Conservation (phyloP, 2,888 invertebrate species). For the Cerastis leucographa region DNA sequence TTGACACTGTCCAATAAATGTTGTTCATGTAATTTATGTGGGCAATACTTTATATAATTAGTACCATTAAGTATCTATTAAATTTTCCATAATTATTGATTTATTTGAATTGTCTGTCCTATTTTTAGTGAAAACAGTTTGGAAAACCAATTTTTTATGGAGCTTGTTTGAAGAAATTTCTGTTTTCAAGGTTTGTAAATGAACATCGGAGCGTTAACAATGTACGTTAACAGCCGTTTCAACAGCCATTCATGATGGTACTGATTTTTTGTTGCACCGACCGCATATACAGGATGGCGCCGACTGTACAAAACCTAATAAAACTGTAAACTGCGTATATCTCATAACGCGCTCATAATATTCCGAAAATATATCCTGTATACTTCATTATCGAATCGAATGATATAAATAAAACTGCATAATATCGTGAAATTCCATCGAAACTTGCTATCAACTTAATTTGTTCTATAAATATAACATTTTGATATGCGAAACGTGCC, state of each 20-base stretch:
- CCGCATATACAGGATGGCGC: too few relatives aligned
- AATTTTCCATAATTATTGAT: not conserved
- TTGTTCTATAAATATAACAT: constrained; percentile 41
- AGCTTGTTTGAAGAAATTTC: not conserved
- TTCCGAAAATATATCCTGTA: not conserved
- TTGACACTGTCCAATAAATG: constrained; percentile 18
- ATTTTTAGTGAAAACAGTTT: not conserved
- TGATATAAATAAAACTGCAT: constrained; percentile 1
- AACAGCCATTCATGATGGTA: not conserved
- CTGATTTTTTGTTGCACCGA: not conserved
- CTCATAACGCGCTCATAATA: not conserved
- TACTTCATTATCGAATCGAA: not conserved
- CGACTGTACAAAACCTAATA: too few relatives aligned
- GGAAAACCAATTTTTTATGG: not conserved
- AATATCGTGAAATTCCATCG: constrained; percentile 7
- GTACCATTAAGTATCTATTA: constrained; percentile 5
- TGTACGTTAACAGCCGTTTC: not conserved
- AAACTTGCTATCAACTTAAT: constrained; percentile 37
- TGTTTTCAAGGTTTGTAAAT: not conserved
- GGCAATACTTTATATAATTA: not conserved
- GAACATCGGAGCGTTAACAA: not conserved
- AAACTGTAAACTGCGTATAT: too few relatives aligned
- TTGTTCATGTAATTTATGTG: constrained; percentile 7
- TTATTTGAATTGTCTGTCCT: not conserved
- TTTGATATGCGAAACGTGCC: constrained; percentile 59